Evolutionary conservation across 2,888 invertebrate species (phyloP).

Genomic region (Ceriagrion tenellum): DNA sequence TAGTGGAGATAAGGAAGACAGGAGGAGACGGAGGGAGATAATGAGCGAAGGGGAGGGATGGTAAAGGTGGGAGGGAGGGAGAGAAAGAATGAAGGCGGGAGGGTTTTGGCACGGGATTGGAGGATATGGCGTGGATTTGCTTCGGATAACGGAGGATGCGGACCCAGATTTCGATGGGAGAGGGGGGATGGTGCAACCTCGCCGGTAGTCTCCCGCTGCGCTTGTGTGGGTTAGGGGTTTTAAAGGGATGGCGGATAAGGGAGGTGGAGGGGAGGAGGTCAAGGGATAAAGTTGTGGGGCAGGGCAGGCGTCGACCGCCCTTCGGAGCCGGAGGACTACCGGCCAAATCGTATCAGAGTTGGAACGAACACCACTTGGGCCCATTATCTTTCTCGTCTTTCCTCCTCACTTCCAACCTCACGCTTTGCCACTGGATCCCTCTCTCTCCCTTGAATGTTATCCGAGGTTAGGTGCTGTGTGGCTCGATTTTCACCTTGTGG

Average conservation of each 20-base stretch:
- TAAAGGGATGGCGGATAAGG: background rate
- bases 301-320: background rate
- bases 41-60: background rate
- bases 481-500: background rate
- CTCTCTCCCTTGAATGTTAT: background rate
- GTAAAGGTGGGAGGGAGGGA: background rate
- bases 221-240: background rate
- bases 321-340: background rate
- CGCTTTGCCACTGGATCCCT: background rate
- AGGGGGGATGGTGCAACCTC: no score
- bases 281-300: background rate
- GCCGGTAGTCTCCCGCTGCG: background rate
- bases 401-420: background rate
- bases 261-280: background rate
- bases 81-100: background rate
- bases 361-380: background rate
- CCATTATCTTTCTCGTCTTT: constrained; percentile 3
- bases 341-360: background rate
- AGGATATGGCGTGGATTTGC: background rate
- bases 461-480: no score
- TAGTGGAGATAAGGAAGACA: no score
- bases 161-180: background rate
- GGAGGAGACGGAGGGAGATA: background rate
- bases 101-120: background rate
- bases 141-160: background rate